Evolutionary conservation across 2,888 invertebrate genomes (phyloP), one percentile per base, ranked within the genome.

Genomic region (Andrena dorsata): DNA sequence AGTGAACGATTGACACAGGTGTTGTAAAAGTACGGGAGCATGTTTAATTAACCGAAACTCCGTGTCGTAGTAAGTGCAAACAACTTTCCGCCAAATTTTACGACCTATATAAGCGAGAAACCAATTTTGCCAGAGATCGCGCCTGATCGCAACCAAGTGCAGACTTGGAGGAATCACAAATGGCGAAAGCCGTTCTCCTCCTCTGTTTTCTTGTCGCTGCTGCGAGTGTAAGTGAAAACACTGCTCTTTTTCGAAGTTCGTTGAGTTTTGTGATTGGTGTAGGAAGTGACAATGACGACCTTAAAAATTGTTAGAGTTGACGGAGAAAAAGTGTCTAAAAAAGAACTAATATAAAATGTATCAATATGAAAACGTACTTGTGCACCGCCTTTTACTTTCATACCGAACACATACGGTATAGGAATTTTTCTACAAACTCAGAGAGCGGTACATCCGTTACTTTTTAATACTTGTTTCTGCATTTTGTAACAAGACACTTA

Each of bases 1-100:
- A 73, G 66, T 49, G 41, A 32, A 65, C 56, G 56, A 84, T 88
- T 89, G 85, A 86, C 85, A 85, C 89, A 90, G 86, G 76, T 90
- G 88, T 26, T 76, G 47, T 20, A 49, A 80, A 78, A 32, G 13
- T 68, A 63, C 61, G 23, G 20, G 23, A 10, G 3, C 35, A 23
- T 56, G 10, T 76, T 64, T 70, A 23, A 51, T 10, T 23, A 51
- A 41, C 63, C 28, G 2, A 68, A 68, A 58, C 30, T 23, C 41
- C 10, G 3, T n/a, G 32, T 13, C 71, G 16, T 23, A 58, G 23
- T 60, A 16, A 20, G 56, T 8, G 1, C 60, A 30, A 23, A 64
- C 53, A 20, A 13, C 63, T 41, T n/a, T 30, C 8, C 26, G 20
- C 56, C 6, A 1, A 68, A 75, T 30, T 61, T 30, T 32, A 2